Evolutionary conservation across 2,113 vertebrate species (phyloP), one percentile per base, ranked within the genome.

Genomic region (Capra hircus): DNA sequence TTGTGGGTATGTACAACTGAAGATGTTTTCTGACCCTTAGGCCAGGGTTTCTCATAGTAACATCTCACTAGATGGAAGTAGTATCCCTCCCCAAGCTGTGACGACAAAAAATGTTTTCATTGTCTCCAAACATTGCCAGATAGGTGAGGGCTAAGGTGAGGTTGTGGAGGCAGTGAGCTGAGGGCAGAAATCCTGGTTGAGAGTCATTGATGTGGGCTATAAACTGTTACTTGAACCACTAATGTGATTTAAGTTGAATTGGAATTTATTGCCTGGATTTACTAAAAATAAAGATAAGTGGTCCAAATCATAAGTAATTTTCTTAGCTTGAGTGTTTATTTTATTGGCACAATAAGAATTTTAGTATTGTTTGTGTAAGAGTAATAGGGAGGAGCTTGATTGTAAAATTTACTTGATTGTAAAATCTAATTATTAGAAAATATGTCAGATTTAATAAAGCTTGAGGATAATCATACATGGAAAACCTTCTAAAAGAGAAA

Each of bases 401-500:
- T 97, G 0, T 92, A 92, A 88, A 80, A 74, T 91, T 5, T 17
- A 86, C 30, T 90, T 92, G 16, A 11, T 84, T 97, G 1, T 92
- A 92, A 92, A 81, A 81, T 91, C 7, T 15, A 86, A 23, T 97
- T 90, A 78, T 52, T 87, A 86, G 52, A 88, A 92, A 92, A 55
- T 80, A 50, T 88, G 30, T 82, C 30, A 62, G 87, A 55, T 81
- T 93, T 95, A 92, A 74, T 95, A 96, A 87, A 95, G 23, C 30
- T 95, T 45, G 9, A 78, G 3, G 30, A 28, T 94, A 3, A 40
- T 8, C n/a, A 91, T 52, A 36, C 14, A 59, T 28, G 77, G 40
- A 96, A 95, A 81, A 62, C 21, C 12, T 33, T 92, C 95, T 95
- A 93, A 91, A 95, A 87, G 88, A 50, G 80, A 90, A 92, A 91